Evolutionary conservation across 1,140 invertebrate species (phyloP).

Genomic region (Leptinotarsa defecta): DNA sequence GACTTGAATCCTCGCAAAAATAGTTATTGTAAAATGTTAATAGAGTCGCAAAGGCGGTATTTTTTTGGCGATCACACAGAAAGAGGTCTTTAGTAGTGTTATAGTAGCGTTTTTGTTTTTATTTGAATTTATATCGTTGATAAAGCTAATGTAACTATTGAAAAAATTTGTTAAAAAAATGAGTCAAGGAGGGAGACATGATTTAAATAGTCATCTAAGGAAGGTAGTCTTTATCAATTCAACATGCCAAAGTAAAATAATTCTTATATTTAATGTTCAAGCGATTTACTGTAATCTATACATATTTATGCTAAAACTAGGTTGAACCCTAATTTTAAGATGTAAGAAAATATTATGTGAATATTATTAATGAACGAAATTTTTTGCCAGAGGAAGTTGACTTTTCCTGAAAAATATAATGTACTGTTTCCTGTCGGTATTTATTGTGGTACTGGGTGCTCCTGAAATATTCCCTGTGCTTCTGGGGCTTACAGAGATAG

Average conservation of each 20-base stretch:
- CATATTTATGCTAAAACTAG: constrained; percentile 24
- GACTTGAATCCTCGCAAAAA: constrained; percentile 4
- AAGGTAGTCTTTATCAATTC: constrained; percentile 24
- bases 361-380: constrained; percentile 11
- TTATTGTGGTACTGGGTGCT: not conserved
- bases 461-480: not conserved
- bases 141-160: constrained; percentile 8
- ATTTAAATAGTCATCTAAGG: constrained; percentile 15
- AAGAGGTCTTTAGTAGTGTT: constrained; percentile 1
- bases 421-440: constrained; percentile 5
- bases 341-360: constrained; percentile 25
- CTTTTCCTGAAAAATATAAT: constrained; percentile 9
- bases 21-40: constrained; percentile 11
- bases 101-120: constrained; percentile 12
- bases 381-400: constrained; percentile 1
- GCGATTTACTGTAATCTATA: constrained; percentile 23
- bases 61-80: not conserved
- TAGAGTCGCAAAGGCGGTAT: not conserved
- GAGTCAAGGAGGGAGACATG: constrained; percentile 20
- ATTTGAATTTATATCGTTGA: constrained; percentile 1
- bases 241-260: constrained; percentile 30
- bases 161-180: constrained; percentile 1
- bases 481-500: not conserved
- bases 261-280: constrained; percentile 24
- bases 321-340: constrained; percentile 21